Conservation (phyloP, 2,113 vertebrate species). For the Erinaceus europaeus region DNA sequence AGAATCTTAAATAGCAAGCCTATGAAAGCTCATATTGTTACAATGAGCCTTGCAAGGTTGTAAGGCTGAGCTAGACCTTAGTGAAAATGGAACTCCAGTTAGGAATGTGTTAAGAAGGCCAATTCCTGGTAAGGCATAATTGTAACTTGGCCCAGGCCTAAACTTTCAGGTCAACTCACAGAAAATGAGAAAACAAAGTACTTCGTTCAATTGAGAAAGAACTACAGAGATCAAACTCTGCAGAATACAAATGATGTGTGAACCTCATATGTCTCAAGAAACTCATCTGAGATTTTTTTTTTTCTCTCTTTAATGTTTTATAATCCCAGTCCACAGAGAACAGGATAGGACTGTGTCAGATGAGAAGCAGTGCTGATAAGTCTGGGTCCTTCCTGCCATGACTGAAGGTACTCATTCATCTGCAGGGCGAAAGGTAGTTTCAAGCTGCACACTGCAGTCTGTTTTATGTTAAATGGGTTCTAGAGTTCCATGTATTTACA, state of each 20-base stretch:
- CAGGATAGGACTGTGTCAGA: not conserved
- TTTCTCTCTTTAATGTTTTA: not conserved
- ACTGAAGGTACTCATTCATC: not conserved
- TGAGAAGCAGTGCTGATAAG: not conserved
- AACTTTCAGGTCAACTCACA: conserved; percentile 4
- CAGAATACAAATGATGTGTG: not conserved
- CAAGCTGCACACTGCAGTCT: not conserved
- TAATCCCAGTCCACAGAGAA: not conserved
- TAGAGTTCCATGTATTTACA: not conserved
- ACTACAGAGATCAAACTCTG: not conserved
- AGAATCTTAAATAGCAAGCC: conserved; percentile 68
- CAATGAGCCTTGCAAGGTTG: not conserved
- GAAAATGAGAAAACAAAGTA: conserved; percentile 2
- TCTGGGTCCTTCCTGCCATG: not conserved
- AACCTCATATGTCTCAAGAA: not conserved
- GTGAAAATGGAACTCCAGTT: conserved; percentile 35
- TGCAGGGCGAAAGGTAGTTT: not conserved
- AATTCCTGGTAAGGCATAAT: conserved; percentile 53
- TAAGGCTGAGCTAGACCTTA: conserved; percentile 9
- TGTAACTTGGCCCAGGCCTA: conserved; percentile 42
- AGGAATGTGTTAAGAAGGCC: conserved; percentile 57
- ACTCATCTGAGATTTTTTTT: not conserved
- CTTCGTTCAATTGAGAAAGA: conserved; percentile 33
- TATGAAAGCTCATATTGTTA: conserved; percentile 69
- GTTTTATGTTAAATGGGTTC: not conserved